A percentile compares a stretch with the other conserved stretches of the same genome.
Conservation (phyloP, 2,797 vertebrate species). For the Glossophaga mutica region DNA sequence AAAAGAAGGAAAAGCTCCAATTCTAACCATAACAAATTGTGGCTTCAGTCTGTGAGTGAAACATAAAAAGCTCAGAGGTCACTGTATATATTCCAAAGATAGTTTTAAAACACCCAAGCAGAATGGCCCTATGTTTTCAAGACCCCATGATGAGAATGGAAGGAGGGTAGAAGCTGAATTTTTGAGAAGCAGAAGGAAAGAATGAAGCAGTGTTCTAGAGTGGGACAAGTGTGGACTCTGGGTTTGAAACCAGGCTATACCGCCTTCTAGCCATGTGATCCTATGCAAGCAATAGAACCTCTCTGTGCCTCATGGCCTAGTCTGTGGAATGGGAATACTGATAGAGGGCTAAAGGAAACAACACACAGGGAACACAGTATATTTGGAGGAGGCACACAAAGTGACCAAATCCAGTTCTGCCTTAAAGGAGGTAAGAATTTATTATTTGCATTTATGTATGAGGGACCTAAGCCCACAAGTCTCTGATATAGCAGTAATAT, state of each 20-base stretch:
- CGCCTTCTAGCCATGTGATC: rapidly evolving
- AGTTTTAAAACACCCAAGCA: not conserved
- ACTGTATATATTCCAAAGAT: not conserved
- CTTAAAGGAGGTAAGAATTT: not conserved
- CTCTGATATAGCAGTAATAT: not conserved
- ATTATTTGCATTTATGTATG: not conserved
- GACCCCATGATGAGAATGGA: rapidly evolving
- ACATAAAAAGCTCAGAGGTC: not conserved
- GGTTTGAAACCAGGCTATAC: not conserved
- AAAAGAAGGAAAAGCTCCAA: not conserved
- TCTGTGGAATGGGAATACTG: not conserved
- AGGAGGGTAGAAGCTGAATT: not conserved
- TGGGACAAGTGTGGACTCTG: not conserved
- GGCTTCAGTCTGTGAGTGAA: not conserved
- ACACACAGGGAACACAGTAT: not conserved
- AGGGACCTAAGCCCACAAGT: not conserved
- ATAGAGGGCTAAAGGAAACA: not conserved
- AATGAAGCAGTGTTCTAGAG: not conserved
- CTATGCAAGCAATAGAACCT: not conserved
- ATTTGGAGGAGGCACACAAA: not conserved
- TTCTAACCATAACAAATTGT: not conserved
- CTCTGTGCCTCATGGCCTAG: not conserved
- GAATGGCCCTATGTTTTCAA: not conserved
- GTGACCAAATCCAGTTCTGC: not conserved
- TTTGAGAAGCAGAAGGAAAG: not conserved